Percentiles rank a stretch among this genome's conserved stretches.
Conservation (phyloP, 2,113 vertebrate genomes). For the Sebastes schlegelii region DNA sequence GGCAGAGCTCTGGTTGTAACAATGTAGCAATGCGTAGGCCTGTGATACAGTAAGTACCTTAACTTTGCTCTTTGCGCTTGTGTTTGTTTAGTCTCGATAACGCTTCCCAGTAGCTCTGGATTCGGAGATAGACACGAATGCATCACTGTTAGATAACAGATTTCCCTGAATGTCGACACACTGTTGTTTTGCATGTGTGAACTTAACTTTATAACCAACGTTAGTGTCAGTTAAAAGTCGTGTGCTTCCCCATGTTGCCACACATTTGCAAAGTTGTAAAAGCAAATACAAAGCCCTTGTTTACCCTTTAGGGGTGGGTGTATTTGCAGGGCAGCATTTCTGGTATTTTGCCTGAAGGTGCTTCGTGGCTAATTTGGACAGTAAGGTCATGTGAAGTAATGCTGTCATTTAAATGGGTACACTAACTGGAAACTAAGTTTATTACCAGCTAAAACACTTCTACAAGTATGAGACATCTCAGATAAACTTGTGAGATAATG, state of each 20-base stretch:
- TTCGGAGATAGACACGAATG: background rate
- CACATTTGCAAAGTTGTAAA: background rate
- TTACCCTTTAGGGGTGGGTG: background rate
- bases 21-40: conserved; percentile 10
- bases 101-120: background rate
- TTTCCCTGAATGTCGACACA: conserved; percentile 20
- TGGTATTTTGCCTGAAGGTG: background rate
- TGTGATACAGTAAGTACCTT: background rate
- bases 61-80: background rate
- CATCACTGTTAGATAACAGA: background rate
- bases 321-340: background rate
- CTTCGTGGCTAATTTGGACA: background rate
- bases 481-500: background rate
- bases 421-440: background rate
- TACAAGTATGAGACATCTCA: background rate
- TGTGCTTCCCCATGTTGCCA: background rate
- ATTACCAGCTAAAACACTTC: background rate
- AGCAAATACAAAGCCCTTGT: background rate
- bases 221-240: background rate
- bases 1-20: background rate
- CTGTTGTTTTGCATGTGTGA: background rate
- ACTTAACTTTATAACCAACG: background rate
- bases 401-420: too few species aligned
- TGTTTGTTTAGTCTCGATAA: background rate
- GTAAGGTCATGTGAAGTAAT: background rate